Base-by-base conservation (phyloP, 2,888 invertebrate genomes). In the Amphipoea lucens region DNA sequence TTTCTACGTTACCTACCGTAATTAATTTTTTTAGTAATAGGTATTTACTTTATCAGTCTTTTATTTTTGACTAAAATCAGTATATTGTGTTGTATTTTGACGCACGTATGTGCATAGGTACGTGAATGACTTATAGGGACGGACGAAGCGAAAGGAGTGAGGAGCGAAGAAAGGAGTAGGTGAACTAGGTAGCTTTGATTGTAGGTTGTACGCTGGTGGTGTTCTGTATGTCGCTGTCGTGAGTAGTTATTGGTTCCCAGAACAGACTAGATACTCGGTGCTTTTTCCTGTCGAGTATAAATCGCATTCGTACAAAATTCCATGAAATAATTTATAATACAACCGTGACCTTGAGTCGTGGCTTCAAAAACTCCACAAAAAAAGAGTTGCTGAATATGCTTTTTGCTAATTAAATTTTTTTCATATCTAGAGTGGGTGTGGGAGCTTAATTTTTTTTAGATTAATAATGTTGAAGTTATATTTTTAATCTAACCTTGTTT, bases 1-100 rank as follows among this genome's bases (percentile, higher is more conserved):
- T 60, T 71, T 76, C 67, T 67, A 70, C 40, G 9, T 63, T 36
- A 36, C 63, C 63, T 36, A 36, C 63, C 62, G 62, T 36, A 20
- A 54, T 54, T 51, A 14, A 23, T 14, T 36, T 40, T 40, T 57
- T 69, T 70, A 23, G 36, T 14, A 7, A 14, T 36, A 36, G 36
- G 36, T 23, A 72, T 75, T 73, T 23, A 57, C 4, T 45, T 45
- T 17, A 72, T 11, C 17, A 1, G 14, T 17, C 54, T 9, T 70
- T 70, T 40, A 54, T 9, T 70, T 69, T 70, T 14, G 20, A 14
- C 12, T 1, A 36, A 36, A 23, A 51, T 36, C 20, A 69, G 48
- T 12, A 20, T 20, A 6, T 12, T 4, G 60, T 42, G 42, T 62
- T 45, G 60, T 29, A 20, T 45, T 45, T 29, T 62, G 4, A 23